A percentile compares a stretch with the other conserved stretches of the same genome.
Conservation (phyloP, 2,113 vertebrate species). For the Atractosteus spatula region DNA sequence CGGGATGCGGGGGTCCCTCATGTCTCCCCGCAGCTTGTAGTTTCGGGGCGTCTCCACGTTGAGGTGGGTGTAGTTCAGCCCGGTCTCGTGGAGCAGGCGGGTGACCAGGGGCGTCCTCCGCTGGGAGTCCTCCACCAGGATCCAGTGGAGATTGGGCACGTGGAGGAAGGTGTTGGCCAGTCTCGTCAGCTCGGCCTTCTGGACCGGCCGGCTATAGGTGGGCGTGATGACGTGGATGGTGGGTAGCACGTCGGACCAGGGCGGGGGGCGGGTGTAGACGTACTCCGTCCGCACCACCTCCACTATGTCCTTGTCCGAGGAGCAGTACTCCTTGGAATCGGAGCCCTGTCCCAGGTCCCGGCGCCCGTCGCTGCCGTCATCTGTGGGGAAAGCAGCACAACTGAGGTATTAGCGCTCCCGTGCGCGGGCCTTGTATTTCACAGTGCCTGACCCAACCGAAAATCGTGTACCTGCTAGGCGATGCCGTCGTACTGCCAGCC, state of each 20-base stretch:
- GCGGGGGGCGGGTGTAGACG: conserved; percentile 91
- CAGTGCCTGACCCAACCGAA: conserved; percentile 54
- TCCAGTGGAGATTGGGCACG: conserved; percentile 96
- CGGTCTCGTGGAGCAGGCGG: conserved; percentile 83
- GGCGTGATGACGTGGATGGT: conserved; percentile 97
- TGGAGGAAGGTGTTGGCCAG: conserved; percentile 94
- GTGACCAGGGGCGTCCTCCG: conserved; percentile 84
- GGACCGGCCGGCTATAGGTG: conserved; percentile 92
- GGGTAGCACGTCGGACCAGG: conserved; percentile 93
- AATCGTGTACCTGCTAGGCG: conserved; percentile 60
- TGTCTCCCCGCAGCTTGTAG: conserved; percentile 91
- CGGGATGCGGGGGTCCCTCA: conserved; percentile 88
- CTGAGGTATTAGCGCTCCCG: conserved; percentile 60
- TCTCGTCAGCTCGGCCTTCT: conserved; percentile 94
- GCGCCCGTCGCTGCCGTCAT: conserved; percentile 81
- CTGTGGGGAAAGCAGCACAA: conserved; percentile 70
- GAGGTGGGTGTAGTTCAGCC: conserved; percentile 97
- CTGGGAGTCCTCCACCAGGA: conserved; percentile 94
- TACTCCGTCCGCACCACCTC: conserved; percentile 98
- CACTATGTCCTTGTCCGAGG: conserved; percentile 94
- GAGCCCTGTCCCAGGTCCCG: conserved; percentile 70
- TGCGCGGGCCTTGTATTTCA: conserved; percentile 49
- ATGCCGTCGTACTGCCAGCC: conserved; percentile 68
- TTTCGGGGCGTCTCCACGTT: conserved; percentile 96
- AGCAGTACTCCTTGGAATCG: conserved; percentile 94